Base-by-base conservation (phyloP, 2,797 vertebrate genomes). In the Synanceia verrucosa region DNA sequence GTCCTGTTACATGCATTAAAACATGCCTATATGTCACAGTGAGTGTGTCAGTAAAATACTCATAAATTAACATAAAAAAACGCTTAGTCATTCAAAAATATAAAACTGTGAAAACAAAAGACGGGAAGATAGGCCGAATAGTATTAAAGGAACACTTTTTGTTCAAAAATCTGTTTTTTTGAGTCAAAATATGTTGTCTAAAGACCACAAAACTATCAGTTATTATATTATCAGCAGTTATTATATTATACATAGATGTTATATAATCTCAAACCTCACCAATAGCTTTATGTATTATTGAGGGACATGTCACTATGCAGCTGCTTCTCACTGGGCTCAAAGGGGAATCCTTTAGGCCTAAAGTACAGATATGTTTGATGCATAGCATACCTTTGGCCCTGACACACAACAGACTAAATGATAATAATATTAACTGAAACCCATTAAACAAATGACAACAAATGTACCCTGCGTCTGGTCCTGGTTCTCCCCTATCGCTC, bases 401-500 rank as follows among this genome's bases (percentile, higher is more conserved):
- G 4, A 33, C 18, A 33, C 50, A 55, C 21, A 18, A 39, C 1
- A 51, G 13, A 11, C 24, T 18, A 31, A 12, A 31, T 23, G 14
- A 29, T 23, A 31, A 5, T 6, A 29, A 18, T 10, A 12, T 58
- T 14, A 51, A 43, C 8, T 9, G n/a, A 37, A 43, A n/a, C 13
- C 29, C 14, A 12, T 65, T 44, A 5, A 55, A 44, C 2, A 1
- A 48, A 14, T 36, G 31, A 31, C 9, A 64, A n/a, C 12, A 34
- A 3, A 23, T 4, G 0, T 86, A 91, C 90, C 89, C 19, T 71
- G 75, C n/a, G 60, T 24, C 34, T 82, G 34, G 2, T 76, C 79
- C 23, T 29, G 21, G 12, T 81, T 53, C 2, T 87, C 87, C 5
- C 91, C 95, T 16, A 95, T 86, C 0, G 65, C 92, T 36, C 61